phyloP scores from a whole-genome alignment of 2,113 vertebrate species.

The Dipodomys ordii region DNA sequence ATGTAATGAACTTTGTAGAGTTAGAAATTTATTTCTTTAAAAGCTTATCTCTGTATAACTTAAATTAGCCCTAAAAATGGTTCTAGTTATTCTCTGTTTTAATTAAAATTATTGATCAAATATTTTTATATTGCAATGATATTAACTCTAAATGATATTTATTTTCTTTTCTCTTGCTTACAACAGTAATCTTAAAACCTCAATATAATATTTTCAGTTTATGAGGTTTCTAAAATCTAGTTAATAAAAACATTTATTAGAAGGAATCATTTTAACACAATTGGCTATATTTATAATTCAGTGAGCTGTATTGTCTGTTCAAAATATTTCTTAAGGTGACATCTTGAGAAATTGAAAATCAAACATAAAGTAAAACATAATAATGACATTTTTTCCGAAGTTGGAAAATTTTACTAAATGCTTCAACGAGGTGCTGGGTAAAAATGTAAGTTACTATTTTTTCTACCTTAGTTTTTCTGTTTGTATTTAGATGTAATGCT shows the following conservation, averaged over 20 bases:
- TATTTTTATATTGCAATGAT: background rate
- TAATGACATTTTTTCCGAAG: slow-evolving; percentile 53
- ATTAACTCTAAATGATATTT: background rate
- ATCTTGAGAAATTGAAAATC: slow-evolving; percentile 7
- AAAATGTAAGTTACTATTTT: background rate
- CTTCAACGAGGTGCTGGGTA: slow-evolving; percentile 62
- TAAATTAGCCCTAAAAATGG: slow-evolving; percentile 49
- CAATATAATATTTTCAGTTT: slow-evolving; percentile 44
- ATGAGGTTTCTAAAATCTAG: slow-evolving; percentile 57
- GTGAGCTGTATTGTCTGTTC: slow-evolving; percentile 30
- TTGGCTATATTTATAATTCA: slow-evolving; percentile 44
- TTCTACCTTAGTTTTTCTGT: background rate
- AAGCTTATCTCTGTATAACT: slow-evolving; percentile 25
- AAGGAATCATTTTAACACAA: slow-evolving; percentile 18
- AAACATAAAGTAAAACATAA: slow-evolving; percentile 56
- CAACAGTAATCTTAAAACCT: slow-evolving; percentile 50
- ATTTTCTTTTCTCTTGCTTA: slow-evolving; percentile 9
- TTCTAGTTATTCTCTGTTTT: slow-evolving; percentile 27
- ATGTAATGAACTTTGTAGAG: slow-evolving; percentile 33
- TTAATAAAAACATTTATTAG: slow-evolving; percentile 55
- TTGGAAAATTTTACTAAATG: slow-evolving; percentile 34
- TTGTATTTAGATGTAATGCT: slow-evolving; percentile 53
- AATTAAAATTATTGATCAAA: slow-evolving; percentile 67
- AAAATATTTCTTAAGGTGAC: slow-evolving; percentile 50
- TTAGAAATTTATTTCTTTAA: slow-evolving; percentile 36